Evolutionary conservation across 1,140 invertebrate genomes (phyloP), one percentile per base, ranked within the genome.

Genomic region (Helicoverpa zea): DNA sequence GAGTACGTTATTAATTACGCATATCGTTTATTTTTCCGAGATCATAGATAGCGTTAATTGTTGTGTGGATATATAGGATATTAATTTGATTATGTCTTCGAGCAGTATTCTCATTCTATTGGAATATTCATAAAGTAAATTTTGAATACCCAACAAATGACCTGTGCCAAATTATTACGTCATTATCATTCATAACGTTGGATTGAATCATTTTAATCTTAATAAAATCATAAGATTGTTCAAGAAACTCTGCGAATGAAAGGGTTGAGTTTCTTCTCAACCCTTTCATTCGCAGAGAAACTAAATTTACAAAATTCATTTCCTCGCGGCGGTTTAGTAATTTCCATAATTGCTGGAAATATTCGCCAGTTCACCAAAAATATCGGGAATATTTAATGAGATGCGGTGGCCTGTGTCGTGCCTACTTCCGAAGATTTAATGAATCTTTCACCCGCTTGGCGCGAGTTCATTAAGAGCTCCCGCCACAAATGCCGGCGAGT

Each of bases 351-450:
- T 77, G 78, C 78, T 79, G 16, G 56, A 51, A 79, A 72, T 79
- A 61, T 72, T 79, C 78, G 73, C 30, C 66, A 61, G 68, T 73
- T 79, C 68, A 79, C 61, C 63, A 68, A 73, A 72, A 72, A 79
- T 79, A 72, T 73, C 54, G 78, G 54, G 80, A 77, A 78, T 81
- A 73, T 78, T 83, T 83, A 83, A 83, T 81, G 82, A 83, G 82
- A 52, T 81, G 74, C 70, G 74, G 63, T 79, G 82, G 75, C 52
- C 81, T 78, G 70, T 81, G 75, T 51, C 61, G 52, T 52, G 64
- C 76, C 64, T 70, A 80, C 79, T 83, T 83, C 81, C 81, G 80
- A 83, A 86, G 85, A 84, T 84, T 85, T 86, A 86, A 86, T 86
- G 83, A 86, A 86, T 86, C 81, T 80, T 68, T 76, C 83, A 82